These are phyloP conservation scores for Coremacera marginata DNA, from an alignment of 2,888 invertebrate genomes.

Conservation along the genomic window DNA sequence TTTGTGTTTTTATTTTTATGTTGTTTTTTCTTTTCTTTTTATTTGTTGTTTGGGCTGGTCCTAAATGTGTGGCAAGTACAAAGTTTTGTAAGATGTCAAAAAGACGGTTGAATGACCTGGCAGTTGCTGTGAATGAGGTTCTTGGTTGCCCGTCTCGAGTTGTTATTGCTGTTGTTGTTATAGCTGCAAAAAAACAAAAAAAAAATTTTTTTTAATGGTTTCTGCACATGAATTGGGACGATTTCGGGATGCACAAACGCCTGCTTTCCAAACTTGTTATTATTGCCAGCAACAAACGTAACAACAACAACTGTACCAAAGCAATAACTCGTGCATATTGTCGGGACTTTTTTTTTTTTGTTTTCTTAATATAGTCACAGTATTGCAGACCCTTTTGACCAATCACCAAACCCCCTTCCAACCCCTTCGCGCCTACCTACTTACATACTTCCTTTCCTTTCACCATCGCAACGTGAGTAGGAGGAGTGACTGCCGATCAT, in stretches of 20 bases:
- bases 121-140: background rate
- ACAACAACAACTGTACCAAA: background rate
- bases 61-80: constrained; percentile 11
- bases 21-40: background rate
- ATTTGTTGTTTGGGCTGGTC: constrained; percentile 5
- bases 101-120: constrained; percentile 21
- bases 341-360: background rate
- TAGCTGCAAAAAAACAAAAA: constrained; percentile 14
- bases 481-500: background rate
- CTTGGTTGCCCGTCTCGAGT: background rate
- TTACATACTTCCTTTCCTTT: background rate
- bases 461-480: background rate
- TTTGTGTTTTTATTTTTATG: background rate
- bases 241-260: constrained; percentile 21
- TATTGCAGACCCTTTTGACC: background rate
- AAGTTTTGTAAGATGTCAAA: background rate
- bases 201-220: constrained; percentile 20
- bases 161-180: constrained; percentile 13
- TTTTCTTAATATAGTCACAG: background rate
- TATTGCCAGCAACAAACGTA: background rate
- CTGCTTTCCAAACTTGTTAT: constrained; percentile 27
- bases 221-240: constrained; percentile 32
- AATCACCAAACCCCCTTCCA: background rate
- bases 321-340: constrained; percentile 4
- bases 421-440: background rate